Evolutionary conservation across 2,113 vertebrate genomes (phyloP).

Genomic region (Lipophrys pholis): DNA sequence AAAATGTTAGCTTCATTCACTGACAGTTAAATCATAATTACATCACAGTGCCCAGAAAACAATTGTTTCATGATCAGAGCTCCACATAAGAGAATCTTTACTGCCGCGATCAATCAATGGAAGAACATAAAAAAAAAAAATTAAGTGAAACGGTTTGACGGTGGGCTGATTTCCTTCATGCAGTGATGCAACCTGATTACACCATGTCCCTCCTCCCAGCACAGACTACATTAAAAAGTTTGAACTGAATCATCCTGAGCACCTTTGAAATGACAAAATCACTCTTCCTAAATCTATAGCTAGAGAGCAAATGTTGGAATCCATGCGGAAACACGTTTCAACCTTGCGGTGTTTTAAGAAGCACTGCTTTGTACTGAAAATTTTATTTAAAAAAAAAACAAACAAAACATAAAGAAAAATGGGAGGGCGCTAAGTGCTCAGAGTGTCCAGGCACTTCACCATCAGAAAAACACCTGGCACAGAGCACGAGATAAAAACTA

Average conservation of each 20-base stretch:
- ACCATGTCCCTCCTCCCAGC: slow-evolving; percentile 45
- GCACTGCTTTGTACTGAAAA: slow-evolving; percentile 55
- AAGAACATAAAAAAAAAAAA: slow-evolving; percentile 1
- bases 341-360: slow-evolving; percentile 58
- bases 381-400: not conserved
- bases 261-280: slow-evolving; percentile 62
- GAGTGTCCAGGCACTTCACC: slow-evolving; percentile 73
- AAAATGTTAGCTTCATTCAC: slow-evolving; percentile 7
- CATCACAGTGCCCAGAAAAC: slow-evolving; percentile 17
- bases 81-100: not conserved
- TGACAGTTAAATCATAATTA: slow-evolving; percentile 30
- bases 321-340: slow-evolving; percentile 53
- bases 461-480: slow-evolving; percentile 72
- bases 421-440: slow-evolving; percentile 72
- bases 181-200: slow-evolving; percentile 62
- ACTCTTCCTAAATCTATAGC: slow-evolving; percentile 61
- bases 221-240: slow-evolving; percentile 46
- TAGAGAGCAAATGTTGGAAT: slow-evolving; percentile 53
- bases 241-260: slow-evolving; percentile 68
- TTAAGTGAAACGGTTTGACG: slow-evolving; percentile 12
- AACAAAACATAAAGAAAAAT: not conserved
- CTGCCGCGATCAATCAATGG: slow-evolving; percentile 16
- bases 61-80: slow-evolving; percentile 9
- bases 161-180: slow-evolving; percentile 57
- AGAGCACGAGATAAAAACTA: slow-evolving; percentile 66